These are phyloP conservation scores for Syngnathoides biaculeatus DNA, from an alignment of 2,113 vertebrate species.

Conservation along the genomic window DNA sequence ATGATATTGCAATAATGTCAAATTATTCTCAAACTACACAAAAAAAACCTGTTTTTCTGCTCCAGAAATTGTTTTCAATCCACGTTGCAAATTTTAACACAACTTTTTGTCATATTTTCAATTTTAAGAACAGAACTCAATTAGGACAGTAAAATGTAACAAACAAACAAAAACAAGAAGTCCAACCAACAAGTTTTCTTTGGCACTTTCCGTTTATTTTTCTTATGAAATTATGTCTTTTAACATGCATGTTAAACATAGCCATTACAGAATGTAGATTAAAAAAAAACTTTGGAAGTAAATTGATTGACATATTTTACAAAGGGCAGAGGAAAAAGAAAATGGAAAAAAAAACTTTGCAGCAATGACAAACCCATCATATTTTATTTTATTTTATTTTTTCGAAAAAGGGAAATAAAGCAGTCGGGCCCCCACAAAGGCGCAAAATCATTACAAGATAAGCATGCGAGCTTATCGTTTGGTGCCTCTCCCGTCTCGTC, in stretches of 20 bases:
- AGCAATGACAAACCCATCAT: conserved; percentile 2
- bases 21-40: too few relatives aligned
- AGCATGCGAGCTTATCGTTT: background rate
- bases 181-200: background rate
- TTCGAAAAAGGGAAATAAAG: conserved; percentile 23
- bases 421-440: too few relatives aligned
- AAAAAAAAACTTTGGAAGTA: conserved; percentile 35
- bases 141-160: background rate
- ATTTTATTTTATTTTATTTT: conserved; percentile 12
- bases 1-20: background rate
- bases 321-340: conserved; percentile 57
- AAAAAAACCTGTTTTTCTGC: too few relatives aligned
- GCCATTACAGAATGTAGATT: conserved; percentile 47
- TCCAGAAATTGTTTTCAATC: background rate
- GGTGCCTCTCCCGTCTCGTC: background rate
- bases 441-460: too few relatives aligned
- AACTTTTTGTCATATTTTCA: too few relatives aligned
- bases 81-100: too few relatives aligned
- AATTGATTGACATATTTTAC: conserved; percentile 52
- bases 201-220: conserved; percentile 45
- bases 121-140: too few relatives aligned
- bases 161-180: background rate
- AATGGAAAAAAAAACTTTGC: conserved; percentile 33
- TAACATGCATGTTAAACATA: conserved; percentile 63
- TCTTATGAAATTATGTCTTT: conserved; percentile 71